A percentile compares a stretch with the other conserved stretches of the same genome.
phyloP scores from a whole-genome alignment of 2,113 vertebrate genomes.

The Cygnus atratus region DNA sequence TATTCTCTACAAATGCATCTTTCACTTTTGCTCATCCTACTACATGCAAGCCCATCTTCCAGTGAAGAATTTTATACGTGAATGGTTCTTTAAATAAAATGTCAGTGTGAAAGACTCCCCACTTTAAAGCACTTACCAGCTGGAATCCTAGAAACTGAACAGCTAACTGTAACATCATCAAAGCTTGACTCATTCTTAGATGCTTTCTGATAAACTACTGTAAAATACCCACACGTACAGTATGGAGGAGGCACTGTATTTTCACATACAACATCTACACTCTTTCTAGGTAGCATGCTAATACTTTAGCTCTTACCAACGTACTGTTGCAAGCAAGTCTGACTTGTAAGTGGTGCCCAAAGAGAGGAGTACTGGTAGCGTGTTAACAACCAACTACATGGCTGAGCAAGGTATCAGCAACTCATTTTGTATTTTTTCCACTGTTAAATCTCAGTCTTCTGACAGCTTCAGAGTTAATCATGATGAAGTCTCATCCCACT shows the following conservation, averaged over 20 bases:
- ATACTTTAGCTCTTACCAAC: background rate
- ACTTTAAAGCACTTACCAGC: background rate
- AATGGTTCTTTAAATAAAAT: background rate
- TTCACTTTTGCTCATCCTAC: background rate
- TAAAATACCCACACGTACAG: background rate
- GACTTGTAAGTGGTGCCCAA: background rate
- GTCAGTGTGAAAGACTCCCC: background rate
- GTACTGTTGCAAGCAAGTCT: background rate
- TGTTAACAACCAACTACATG: background rate
- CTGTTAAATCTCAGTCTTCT: background rate
- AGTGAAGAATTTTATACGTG: background rate
- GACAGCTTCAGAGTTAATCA: background rate
- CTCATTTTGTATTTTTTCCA: background rate
- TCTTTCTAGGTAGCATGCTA: background rate
- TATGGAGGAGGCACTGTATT: background rate
- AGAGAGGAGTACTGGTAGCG: background rate
- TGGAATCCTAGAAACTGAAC: background rate
- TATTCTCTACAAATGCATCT: background rate
- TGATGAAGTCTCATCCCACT: background rate
- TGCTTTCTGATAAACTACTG: background rate
- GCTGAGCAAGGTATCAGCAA: background rate
- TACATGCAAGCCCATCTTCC: background rate
- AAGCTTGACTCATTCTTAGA: background rate
- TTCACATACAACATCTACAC: accelerated
- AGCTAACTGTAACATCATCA: background rate